A percentile compares a stretch with the other conserved stretches of the same genome.
These are phyloP conservation scores for Drosophila nigritarsus DNA, from an alignment of 2,888 invertebrate species.

Conservation along the genomic window DNA sequence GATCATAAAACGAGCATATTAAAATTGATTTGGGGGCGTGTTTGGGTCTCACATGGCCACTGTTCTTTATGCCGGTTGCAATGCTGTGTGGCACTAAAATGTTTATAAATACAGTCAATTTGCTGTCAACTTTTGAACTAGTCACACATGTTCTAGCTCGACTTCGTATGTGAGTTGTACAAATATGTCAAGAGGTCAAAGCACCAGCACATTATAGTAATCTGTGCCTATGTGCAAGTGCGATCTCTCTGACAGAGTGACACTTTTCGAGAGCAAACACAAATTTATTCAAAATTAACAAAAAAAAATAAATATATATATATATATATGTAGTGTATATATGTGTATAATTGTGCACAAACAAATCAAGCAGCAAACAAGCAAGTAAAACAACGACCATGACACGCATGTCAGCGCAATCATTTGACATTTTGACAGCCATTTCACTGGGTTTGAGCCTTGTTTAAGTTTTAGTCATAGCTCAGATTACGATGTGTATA, in stretches of 20 bases:
- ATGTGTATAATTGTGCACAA: slow-evolving; percentile 25
- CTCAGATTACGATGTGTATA: slow-evolving; percentile 53
- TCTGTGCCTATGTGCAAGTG: slow-evolving; percentile 10
- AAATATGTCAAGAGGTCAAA: slow-evolving; percentile 70
- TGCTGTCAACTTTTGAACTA: slow-evolving; percentile 77
- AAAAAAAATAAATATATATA: background rate
- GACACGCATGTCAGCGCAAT: slow-evolving; percentile 68
- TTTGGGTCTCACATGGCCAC: slow-evolving; percentile 4
- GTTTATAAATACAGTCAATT: slow-evolving; percentile 80
- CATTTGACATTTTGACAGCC: slow-evolving; percentile 79
- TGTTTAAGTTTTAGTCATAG: slow-evolving; percentile 50
- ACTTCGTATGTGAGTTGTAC: slow-evolving; percentile 36
- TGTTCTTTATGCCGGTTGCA: slow-evolving; percentile 3
- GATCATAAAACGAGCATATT: slow-evolving; percentile 52
- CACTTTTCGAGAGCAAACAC: slow-evolving; percentile 55
- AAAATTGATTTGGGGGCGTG: slow-evolving; percentile 66
- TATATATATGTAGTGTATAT: background rate
- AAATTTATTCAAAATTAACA: slow-evolving; percentile 28
- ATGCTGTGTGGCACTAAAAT: slow-evolving; percentile 53
- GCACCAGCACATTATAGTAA: slow-evolving; percentile 39
- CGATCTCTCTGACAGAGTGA: slow-evolving; percentile 53
- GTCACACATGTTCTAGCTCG: slow-evolving; percentile 69
- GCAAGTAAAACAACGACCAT: slow-evolving; percentile 37
- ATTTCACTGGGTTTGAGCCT: slow-evolving; percentile 32
- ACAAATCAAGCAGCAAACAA: slow-evolving; percentile 38